Conservation (phyloP, 2,113 vertebrate species). For the Siphamia tubifer region DNA sequence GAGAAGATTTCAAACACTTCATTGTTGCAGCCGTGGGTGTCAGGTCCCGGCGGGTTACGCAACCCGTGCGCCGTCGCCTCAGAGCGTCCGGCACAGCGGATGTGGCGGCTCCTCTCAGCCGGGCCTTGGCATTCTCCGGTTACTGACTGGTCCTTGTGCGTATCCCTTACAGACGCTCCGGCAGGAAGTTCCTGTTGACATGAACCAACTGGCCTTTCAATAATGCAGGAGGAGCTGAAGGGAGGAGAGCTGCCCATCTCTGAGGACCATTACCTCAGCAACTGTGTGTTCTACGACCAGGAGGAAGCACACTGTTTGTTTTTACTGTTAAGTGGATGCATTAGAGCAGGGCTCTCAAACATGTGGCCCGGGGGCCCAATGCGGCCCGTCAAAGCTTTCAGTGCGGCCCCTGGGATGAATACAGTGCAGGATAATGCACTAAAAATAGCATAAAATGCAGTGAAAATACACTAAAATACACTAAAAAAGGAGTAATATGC, state of each 20-base stretch:
- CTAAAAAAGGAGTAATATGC: too few relatives aligned
- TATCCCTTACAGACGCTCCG: conserved; percentile 63
- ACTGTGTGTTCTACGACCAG: conserved; percentile 31
- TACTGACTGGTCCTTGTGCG: conserved; percentile 60
- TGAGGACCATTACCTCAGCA: conserved; percentile 52
- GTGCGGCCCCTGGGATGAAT: too few relatives aligned
- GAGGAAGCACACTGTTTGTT: conserved; percentile 35
- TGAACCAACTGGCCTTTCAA: conserved; percentile 70
- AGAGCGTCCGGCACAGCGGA: conserved; percentile 14
- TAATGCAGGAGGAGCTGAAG: conserved; percentile 66
- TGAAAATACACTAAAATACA: too few relatives aligned
- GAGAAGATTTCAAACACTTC: conserved; percentile 24
- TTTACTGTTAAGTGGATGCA: conserved; percentile 33
- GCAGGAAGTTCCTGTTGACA: conserved; percentile 75
- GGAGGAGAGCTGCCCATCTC: conserved; percentile 37
- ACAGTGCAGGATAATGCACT: too few relatives aligned
- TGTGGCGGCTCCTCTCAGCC: conserved; percentile 49
- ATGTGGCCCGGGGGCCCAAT: too few relatives aligned
- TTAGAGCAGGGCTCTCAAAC: conserved; percentile 15
- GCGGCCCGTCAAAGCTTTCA: too few relatives aligned
- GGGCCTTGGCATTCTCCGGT: conserved; percentile 60
- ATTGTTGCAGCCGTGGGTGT: conserved; percentile 24
- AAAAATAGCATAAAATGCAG: too few relatives aligned
- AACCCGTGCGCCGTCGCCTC: conserved; percentile 1
- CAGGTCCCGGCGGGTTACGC: conserved; percentile 25